phyloP scores from a whole-genome alignment of 1,140 invertebrate species.

The Pinna nobilis region DNA sequence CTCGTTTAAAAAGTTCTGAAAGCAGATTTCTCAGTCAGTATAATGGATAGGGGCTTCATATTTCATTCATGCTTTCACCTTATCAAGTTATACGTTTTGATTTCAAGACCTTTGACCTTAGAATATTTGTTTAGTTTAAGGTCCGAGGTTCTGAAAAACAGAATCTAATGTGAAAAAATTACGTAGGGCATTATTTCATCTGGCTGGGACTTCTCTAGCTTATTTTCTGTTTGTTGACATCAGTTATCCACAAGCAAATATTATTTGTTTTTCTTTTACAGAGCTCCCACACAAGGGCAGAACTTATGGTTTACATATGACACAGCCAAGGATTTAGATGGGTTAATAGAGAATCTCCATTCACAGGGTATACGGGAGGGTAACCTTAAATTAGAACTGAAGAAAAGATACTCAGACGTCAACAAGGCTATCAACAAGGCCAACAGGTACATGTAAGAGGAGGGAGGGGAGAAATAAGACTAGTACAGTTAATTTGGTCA shows the following conservation, averaged over 20 bases:
- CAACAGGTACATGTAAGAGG: slow-evolving; percentile 1
- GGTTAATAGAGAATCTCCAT: slow-evolving; percentile 66
- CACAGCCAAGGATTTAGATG: slow-evolving; percentile 66
- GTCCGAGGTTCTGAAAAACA: slow-evolving; percentile 22
- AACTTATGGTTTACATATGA: slow-evolving; percentile 73
- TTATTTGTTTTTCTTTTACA: slow-evolving; percentile 54
- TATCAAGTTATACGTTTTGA: background rate
- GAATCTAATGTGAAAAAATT: background rate
- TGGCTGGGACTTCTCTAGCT: background rate
- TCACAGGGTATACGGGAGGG: slow-evolving; percentile 70
- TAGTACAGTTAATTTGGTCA: background rate
- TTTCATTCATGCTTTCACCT: too few species aligned
- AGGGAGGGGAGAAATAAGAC: background rate
- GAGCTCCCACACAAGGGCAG: slow-evolving; percentile 71
- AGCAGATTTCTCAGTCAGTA: too few species aligned
- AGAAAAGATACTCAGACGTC: slow-evolving; percentile 63
- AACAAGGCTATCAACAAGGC: slow-evolving; percentile 46
- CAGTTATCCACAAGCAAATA: too few species aligned
- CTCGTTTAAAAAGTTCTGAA: too few species aligned
- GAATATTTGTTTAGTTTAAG: background rate
- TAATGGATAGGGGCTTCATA: too few species aligned
- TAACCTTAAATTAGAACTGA: slow-evolving; percentile 64
- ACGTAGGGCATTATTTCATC: background rate
- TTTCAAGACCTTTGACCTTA: slow-evolving; percentile 1
- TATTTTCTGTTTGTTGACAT: background rate